These are phyloP conservation scores for Actinopyga echinites DNA, from an alignment of 53 echinoderm and acorn worm species.

Conservation along the genomic window DNA sequence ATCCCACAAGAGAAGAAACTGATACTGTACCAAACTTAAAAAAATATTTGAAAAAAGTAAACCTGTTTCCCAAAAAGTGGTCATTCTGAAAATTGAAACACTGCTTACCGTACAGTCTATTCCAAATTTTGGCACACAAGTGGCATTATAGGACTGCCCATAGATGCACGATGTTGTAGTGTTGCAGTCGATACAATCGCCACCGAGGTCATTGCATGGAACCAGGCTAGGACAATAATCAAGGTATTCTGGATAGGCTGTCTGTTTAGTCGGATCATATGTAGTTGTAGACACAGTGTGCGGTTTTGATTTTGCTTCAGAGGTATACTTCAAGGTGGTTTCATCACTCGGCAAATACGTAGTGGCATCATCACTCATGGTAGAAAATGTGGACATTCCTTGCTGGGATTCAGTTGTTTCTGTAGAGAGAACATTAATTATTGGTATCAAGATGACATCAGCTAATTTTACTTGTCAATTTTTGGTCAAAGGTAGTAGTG, in stretches of 20 bases:
- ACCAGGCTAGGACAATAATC: conserved; percentile 60
- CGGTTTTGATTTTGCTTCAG: background rate
- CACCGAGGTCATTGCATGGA: conserved; percentile 67
- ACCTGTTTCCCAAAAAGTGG: too few species aligned
- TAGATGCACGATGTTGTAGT: conserved; percentile 71
- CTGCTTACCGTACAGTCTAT: conserved; percentile 72
- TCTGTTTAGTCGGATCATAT: too few species aligned
- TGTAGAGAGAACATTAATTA: background rate
- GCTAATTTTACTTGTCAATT: too few species aligned
- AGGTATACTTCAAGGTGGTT: background rate
- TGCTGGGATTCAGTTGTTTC: background rate
- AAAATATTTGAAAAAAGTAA: too few species aligned
- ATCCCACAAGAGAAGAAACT: too few species aligned
- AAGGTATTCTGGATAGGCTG: conserved; percentile 16
- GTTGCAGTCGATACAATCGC: conserved; percentile 75
- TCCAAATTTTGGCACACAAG: conserved; percentile 68
- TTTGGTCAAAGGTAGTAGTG: too few species aligned
- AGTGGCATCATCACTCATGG: background rate
- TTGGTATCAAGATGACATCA: too few species aligned
- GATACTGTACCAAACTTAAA: too few species aligned
- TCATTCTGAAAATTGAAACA: background rate
- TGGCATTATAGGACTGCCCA: conserved; percentile 78
- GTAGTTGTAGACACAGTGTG: too few species aligned
- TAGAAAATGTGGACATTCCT: background rate
- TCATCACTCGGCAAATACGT: background rate